Evolutionary conservation across 2,888 invertebrate genomes (phyloP), one percentile per base, ranked within the genome.

Genomic region (Anarsia innoxiella): DNA sequence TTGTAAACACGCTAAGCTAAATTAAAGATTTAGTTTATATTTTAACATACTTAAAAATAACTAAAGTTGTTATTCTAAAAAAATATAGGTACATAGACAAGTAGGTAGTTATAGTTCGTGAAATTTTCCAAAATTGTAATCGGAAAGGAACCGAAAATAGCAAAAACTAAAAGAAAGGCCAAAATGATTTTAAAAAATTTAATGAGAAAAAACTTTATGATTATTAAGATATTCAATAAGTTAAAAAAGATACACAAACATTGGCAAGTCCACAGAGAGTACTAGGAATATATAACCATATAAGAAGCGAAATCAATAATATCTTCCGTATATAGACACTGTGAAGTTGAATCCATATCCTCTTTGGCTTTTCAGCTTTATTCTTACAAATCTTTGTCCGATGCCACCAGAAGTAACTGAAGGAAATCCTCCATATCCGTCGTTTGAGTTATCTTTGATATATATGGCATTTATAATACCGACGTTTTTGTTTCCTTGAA

Each of bases 351-450:
- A 64, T 0, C 85, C 82, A 29, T 44, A 35, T 1, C 66, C 57
- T 14, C 79, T 57, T 45, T 84, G 84, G 23, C 80, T 76, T 52
- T 80, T 80, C 45, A 86, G 46, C 39, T 83, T 78, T 40, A 86
- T 64, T 34, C 75, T 80, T 14, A 70, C 74, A 37, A 76, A 78
- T 8, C 69, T 59, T 40, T 79, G 78, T 0, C 85, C 84, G 1
- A 86, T 48, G 1, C 86, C 86, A 1, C 86, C 86, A 0, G 77
- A 49, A 0, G 68, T 61, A 2, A 86, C 48, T 0, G 68, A 66
- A 0, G 83, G 72, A 26, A 72, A 84, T 0, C 83, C 83, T 0
- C 83, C 83, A 0, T 51, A 48, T 0, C 83, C 83, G 14, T 80
- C 77, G 0, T 39, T 51, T 0, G 65, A 51, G 23, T 84, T 60